phyloP scores from a whole-genome alignment of 2,888 invertebrate species.

The Macrophya alboannulata region DNA sequence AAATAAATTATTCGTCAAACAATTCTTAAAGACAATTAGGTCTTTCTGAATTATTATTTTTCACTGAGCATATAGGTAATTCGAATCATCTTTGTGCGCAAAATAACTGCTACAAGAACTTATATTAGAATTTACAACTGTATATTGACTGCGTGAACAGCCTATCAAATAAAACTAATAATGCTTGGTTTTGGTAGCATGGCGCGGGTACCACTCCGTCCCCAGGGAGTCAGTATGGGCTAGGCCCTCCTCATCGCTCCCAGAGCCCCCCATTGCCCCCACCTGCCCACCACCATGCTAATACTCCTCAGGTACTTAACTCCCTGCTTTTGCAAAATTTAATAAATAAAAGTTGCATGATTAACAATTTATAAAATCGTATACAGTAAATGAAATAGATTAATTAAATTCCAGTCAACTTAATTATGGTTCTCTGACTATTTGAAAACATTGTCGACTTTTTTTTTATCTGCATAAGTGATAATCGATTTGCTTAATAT shows the following conservation, averaged over 20 bases:
- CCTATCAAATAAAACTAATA: conserved; percentile 67
- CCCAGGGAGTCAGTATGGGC: conserved; percentile 77
- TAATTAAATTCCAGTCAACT: not conserved
- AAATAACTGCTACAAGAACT: not conserved
- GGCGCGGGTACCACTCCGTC: conserved; percentile 77
- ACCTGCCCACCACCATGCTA: conserved; percentile 89
- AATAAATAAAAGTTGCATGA: conserved; percentile 24
- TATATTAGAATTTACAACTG: conserved; percentile 36
- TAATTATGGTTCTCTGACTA: not conserved
- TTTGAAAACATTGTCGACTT: conserved; percentile 11
- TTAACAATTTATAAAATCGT: conserved; percentile 38
- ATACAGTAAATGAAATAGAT: not conserved
- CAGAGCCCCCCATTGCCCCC: conserved; percentile 87
- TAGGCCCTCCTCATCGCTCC: conserved; percentile 78
- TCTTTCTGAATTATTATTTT: not conserved
- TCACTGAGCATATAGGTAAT: not conserved
- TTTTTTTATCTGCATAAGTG: not conserved
- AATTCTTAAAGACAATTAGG: not conserved
- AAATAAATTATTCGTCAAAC: not conserved
- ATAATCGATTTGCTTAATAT: conserved; percentile 35
- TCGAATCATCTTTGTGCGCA: not conserved
- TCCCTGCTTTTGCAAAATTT: conserved; percentile 53
- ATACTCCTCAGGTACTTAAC: conserved; percentile 78
- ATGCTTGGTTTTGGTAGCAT: conserved; percentile 78
- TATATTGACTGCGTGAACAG: conserved; percentile 32